Conservation (phyloP, 2,797 vertebrate species). For the Alca torda region DNA sequence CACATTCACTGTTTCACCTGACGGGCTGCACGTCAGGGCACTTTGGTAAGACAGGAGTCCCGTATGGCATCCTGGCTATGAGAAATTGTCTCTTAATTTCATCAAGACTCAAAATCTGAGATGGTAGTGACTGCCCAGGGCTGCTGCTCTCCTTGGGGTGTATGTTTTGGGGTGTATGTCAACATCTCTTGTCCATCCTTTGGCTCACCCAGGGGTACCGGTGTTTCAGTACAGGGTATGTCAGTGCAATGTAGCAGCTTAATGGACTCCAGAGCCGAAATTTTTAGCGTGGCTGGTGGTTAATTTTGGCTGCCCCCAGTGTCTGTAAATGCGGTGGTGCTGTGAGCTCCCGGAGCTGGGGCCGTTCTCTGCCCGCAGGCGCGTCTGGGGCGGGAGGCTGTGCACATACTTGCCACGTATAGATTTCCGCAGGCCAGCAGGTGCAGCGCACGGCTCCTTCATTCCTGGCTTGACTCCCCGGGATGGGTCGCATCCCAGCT, state of each 20-base stretch:
- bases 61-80: not conserved
- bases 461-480: not conserved
- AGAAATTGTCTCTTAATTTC: not conserved
- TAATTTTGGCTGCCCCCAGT: not conserved
- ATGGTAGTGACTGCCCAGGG: not conserved
- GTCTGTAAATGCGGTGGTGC: not conserved
- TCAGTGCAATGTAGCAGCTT: not conserved
- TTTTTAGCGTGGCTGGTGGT: not conserved
- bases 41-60: not conserved
- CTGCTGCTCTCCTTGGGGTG: not conserved
- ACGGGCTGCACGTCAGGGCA: fast-evolving
- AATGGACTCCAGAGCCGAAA: not conserved
- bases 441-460: not conserved
- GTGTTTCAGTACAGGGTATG: not conserved
- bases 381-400: not conserved
- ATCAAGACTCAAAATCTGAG: not conserved
- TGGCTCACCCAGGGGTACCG: not conserved
- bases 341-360: not conserved
- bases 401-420: not conserved
- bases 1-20: not conserved
- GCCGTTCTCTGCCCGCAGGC: not conserved
- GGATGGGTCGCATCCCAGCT: not conserved
- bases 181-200: not conserved
- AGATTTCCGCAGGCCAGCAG: not conserved
- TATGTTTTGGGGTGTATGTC: not conserved